Evolutionary conservation across 2,888 invertebrate genomes (phyloP).

Genomic region (Cenopis cana): DNA sequence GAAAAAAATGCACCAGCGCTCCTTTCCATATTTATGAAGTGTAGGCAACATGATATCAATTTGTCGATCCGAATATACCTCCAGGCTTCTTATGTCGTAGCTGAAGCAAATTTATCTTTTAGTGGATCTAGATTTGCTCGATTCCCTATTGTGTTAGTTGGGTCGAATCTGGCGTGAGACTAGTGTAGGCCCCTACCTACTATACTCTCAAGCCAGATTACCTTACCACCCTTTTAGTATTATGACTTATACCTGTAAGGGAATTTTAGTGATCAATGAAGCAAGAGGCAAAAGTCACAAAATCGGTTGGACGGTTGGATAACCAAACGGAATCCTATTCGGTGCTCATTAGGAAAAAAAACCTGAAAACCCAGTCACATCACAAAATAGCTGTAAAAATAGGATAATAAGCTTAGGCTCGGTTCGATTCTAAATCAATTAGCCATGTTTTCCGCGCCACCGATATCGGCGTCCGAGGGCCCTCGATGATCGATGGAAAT

Average conservation of each 20-base stretch:
- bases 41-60: not conserved
- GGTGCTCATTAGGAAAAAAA: not conserved
- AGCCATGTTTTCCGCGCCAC: conserved; percentile 61
- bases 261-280: no score
- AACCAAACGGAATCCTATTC: no score
- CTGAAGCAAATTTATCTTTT: conserved; percentile 24
- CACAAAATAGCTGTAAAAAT: not conserved
- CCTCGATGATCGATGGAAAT: conserved; percentile 70
- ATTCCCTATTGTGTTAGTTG: conserved; percentile 15
- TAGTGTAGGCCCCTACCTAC: no score
- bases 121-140: conserved; percentile 36
- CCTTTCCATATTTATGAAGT: no score
- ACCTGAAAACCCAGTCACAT: not conserved
- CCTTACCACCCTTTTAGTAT: no score
- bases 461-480: conserved; percentile 64
- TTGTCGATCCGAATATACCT: not conserved
- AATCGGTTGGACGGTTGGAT: not conserved
- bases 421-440: conserved; percentile 68
- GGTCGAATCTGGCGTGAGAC: not conserved
- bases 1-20: no score
- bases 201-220: no score
- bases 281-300: no score
- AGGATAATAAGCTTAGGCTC: conserved; percentile 43
- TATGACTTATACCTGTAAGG: no score
- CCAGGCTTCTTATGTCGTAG: not conserved